Evolutionary conservation across 2,888 invertebrate genomes (phyloP), one percentile per base, ranked within the genome.

Genomic region (Labia minor): DNA sequence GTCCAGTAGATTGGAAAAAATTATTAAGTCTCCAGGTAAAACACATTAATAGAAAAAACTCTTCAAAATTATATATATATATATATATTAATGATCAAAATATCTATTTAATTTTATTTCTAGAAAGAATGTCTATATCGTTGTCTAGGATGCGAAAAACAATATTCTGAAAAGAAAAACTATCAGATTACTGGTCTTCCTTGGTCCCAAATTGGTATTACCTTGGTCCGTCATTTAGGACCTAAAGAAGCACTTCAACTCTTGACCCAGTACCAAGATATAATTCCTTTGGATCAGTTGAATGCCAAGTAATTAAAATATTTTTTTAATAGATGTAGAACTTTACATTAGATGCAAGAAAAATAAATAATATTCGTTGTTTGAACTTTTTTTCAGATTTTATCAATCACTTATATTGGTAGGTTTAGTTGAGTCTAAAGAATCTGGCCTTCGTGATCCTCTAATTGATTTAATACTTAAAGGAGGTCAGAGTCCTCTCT

Each of bases 141-240:
- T 3, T 49, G 49, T 14, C 49, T 49, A 3, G 49, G 49, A 4
- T 49, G 49, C 16, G 6, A 49, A n/a, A 4, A 14, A 3, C 3
- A 11, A 8, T 16, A 10, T 3, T 11, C 49, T n/a, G n/a, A 11
- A 49, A 16, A 49, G 6, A 14, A 49, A 2, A 3, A 14, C 2
- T 3, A 2, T n/a, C n/a, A 81, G 63, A 78, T 78, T 0, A 79
- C 81, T 0, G 79, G 76, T 65, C 81, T 84, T 69, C 73, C 83
- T 21, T 88, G 88, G 87, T 83, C 81, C 62, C 80, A 81, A 61
- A 74, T 88, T 11, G 83, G 82, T 1, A 77, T 79, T 1, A 74
- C 84, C 20, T 81, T 87, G 72, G 80, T 87, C 63, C 83, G 84
- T 72, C 82, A 82, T 0, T 77, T 87, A 21, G 86, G 86, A 16